Base-by-base conservation (phyloP, 2,113 vertebrate genomes). In the Caranx melampygus region DNA sequence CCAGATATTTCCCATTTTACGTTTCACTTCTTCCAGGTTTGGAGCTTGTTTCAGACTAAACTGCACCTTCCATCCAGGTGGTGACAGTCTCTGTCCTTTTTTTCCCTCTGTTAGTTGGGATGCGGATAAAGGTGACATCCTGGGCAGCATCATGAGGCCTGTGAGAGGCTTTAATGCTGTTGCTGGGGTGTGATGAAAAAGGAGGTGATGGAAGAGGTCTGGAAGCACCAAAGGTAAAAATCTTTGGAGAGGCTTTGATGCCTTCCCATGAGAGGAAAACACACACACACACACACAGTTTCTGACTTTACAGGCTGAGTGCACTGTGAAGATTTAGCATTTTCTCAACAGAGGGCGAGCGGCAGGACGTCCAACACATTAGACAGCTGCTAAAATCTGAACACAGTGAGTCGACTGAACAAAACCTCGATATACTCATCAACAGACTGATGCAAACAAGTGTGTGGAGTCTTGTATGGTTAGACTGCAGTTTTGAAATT, bases 241-340 rank as follows among this genome's bases (percentile, higher is more conserved):
- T 72, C 26, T 57, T 49, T 52, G n/a, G 65, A 61, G 57, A 51
- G 21, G 18, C 67, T 66, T 72, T 78, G 35, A 72, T 83, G 66
- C 20, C 5, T 14, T 71, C 59, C 51, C 80, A 14, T 6, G 52
- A 45, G 33, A 51, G 60, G 11, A 14, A 20, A 35, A 12, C 10
- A 5, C 51, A 69, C 60, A 44, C 35, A 54, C n/a, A n/a, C 20
- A 42, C 52, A 49, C 33, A 69, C 33, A 42, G 13, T 13, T 45
- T 16, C 9, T 14, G 31, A 73, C 33, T 40, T 21, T 40, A 52
- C 6, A 26, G 42, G 49, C 9, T 14, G 64, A 51, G 63, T 3
- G 4, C n/a, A 54, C 52, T 54, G 52, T 15, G 8, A 21, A 10
- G 52, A 54, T 54, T 21, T 54, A 4, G 3, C 52, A 21, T 54